Base-by-base conservation (phyloP, 2,797 vertebrate species). In the Acipenser ruthenus region DNA sequence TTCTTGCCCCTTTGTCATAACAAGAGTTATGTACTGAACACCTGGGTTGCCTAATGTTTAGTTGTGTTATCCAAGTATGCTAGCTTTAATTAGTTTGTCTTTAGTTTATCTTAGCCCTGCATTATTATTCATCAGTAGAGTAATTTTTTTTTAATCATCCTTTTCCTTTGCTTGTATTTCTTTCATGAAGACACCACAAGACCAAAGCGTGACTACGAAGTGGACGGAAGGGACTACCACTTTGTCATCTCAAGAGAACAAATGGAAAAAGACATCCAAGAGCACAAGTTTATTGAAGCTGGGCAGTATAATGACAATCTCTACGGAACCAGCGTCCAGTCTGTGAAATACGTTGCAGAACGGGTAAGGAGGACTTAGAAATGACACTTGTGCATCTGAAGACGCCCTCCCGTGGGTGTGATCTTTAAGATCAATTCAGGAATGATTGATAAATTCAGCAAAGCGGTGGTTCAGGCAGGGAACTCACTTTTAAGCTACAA, bases 281-380 rank as follows among this genome's bases (percentile, higher is more conserved):
- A 98, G 87, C 95, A 99, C 93, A 97, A 97, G 86, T 99, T 99
- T 80, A 98, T 99, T 62, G 96, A 99, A 83, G 96, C 96, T 0
- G 96, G 96, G 72, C 95, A 98, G 81, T 99, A 98, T 86, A 98
- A 99, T 1, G 95, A 97, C 77, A 97, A 99, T 79, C 88, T 99
- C 71, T 99, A 99, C 6, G 96, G 96, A 69, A 99, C 96, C 10
- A 99, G 96, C 6, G 93, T 99, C 79, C 94, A 95, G 77, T 98
- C 96, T 61, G 96, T 98, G 74, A 92, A 91, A 93, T 94, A 95
- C 8, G 95, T 99, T 82, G 95, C 96, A 62, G 96, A 99, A 81
- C 89, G 93, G 91, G 96, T 99, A 83, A 74, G 93, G 15, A 12
- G 10, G 18, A 62, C 8, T 60, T n/a, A 53, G 8, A 12, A 8